These are phyloP conservation scores for Drosophila picticornis DNA, from an alignment of 2,888 invertebrate species.

Conservation along the genomic window DNA sequence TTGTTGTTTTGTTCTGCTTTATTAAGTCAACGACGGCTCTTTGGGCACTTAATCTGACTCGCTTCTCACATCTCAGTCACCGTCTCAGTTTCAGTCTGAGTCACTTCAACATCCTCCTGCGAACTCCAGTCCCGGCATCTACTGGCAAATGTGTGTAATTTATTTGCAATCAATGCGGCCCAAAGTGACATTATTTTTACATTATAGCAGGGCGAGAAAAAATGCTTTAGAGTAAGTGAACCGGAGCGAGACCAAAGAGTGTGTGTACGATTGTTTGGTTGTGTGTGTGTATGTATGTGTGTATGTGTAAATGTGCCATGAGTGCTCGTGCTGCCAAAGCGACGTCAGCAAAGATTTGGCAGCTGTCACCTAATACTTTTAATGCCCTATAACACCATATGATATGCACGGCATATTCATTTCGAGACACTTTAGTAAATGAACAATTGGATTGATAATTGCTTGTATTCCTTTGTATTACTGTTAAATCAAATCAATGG, in stretches of 20 bases:
- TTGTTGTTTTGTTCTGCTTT: constrained; percentile 32
- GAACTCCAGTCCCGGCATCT: background rate
- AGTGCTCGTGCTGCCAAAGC: constrained; percentile 51
- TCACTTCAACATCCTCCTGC: constrained; percentile 18
- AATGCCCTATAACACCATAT: constrained; percentile 28
- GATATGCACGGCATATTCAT: constrained; percentile 1
- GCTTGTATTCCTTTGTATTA: background rate
- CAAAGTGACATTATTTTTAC: constrained; percentile 76
- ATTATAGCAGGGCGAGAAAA: constrained; percentile 55
- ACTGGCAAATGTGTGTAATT: constrained; percentile 70
- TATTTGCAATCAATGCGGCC: constrained; percentile 80
- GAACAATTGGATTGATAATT: background rate
- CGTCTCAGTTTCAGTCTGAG: constrained; percentile 19
- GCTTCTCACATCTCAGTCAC: background rate
- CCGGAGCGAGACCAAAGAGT: constrained; percentile 1
- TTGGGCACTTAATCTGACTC: constrained; percentile 73
- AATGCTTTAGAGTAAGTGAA: constrained; percentile 7
- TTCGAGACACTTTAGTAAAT: background rate
- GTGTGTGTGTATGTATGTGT: background rate
- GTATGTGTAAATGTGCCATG: constrained; percentile 26
- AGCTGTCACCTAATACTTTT: constrained; percentile 69
- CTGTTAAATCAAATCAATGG: background rate
- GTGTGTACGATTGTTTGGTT: background rate
- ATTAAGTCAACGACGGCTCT: constrained; percentile 65
- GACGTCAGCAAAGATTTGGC: constrained; percentile 65